These are phyloP conservation scores for Albula glossodonta DNA, from an alignment of 2,113 vertebrate species.

Conservation along the genomic window DNA sequence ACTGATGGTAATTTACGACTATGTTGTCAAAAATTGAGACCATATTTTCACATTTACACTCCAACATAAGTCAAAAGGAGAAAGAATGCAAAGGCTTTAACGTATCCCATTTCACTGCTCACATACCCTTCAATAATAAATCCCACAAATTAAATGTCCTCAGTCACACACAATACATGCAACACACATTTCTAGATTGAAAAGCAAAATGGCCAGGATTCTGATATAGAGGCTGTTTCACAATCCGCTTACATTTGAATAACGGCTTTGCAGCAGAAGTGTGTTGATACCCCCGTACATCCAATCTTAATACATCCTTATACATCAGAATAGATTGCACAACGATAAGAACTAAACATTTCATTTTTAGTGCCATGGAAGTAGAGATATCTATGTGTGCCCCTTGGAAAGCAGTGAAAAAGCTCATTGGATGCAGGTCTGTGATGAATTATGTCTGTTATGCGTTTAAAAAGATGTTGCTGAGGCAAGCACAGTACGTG, in stretches of 20 bases:
- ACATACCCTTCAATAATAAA: neutral
- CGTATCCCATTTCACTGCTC: neutral
- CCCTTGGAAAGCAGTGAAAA: conserved; percentile 9
- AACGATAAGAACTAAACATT: neutral
- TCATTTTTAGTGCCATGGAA: neutral
- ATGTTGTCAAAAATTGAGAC: neutral
- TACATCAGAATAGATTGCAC: conserved; percentile 6
- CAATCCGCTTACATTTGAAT: neutral
- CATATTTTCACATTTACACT: neutral
- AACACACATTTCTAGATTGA: neutral
- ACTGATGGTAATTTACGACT: neutral
- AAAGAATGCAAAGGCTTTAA: neutral
- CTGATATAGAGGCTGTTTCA: neutral
- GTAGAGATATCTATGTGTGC: neutral
- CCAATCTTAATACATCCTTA: conserved; percentile 1
- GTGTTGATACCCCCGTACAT: neutral
- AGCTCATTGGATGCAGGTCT: neutral
- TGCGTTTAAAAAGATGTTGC: conserved; percentile 14
- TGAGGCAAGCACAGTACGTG: neutral
- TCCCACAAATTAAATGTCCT: neutral
- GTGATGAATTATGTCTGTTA: conserved; percentile 21
- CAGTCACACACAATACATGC: neutral
- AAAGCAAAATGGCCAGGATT: neutral
- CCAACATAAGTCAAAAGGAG: neutral
- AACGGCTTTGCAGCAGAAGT: neutral